Evolutionary conservation across 2,113 vertebrate genomes (phyloP).

Genomic region (Oceanodroma tethys): DNA sequence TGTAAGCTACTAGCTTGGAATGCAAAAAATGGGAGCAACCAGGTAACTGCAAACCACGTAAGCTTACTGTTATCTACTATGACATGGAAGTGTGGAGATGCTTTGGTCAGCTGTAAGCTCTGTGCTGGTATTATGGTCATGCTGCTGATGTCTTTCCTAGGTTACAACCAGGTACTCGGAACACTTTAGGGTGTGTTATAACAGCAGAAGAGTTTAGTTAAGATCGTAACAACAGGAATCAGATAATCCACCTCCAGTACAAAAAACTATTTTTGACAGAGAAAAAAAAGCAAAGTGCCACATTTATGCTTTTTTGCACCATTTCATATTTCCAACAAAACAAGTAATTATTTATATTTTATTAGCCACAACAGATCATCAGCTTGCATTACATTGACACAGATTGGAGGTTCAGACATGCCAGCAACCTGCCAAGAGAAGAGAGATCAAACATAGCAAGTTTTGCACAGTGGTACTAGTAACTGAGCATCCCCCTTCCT

Average conservation of each 20-base stretch:
- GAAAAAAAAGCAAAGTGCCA: neutral
- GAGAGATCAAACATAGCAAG: neutral
- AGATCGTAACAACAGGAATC: neutral
- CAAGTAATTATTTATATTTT: conserved; percentile 36
- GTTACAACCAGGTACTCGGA: neutral
- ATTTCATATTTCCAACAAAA: neutral
- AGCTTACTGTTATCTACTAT: neutral
- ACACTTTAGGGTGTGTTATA: neutral
- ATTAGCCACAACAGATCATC: conserved; percentile 14
- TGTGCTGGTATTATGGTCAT: accelerated
- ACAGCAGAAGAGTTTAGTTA: neutral
- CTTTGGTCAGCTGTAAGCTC: neutral
- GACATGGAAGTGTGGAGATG: accelerated
- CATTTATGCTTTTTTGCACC: neutral
- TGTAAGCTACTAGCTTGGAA: neutral
- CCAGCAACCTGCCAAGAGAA: conserved; percentile 49
- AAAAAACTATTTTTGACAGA: neutral
- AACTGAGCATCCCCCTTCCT: neutral
- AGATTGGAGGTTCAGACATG: neutral
- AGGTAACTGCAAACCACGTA: neutral
- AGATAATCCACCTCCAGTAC: neutral
- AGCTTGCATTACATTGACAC: neutral
- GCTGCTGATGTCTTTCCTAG: neutral
- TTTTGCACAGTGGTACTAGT: neutral
- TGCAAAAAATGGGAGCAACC: neutral